Conservation (phyloP, 2,113 vertebrate genomes). For the Lichenostomus cassidix region DNA sequence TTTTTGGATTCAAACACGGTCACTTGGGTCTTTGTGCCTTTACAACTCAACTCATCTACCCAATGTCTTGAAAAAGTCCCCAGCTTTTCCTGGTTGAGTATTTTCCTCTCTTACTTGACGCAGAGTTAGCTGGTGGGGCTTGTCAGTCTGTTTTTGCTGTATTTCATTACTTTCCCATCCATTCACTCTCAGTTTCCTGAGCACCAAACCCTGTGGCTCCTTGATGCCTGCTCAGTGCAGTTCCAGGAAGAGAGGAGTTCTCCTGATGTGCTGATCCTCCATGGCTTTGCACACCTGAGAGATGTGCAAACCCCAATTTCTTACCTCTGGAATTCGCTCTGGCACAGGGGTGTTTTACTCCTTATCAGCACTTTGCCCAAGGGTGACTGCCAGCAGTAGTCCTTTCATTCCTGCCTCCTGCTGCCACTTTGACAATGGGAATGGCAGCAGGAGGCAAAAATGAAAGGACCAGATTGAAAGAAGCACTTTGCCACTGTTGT, state of each 20-base stretch:
- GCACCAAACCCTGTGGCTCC: neutral
- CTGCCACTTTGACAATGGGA: conserved; percentile 58
- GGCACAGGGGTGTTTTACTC: neutral
- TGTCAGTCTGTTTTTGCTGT: rapidly evolving
- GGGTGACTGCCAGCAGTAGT: conserved; percentile 31
- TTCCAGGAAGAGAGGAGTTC: neutral
- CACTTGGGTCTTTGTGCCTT: neutral
- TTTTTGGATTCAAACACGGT: neutral
- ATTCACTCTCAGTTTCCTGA: neutral
- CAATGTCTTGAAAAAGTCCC: neutral
- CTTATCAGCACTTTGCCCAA: conserved; percentile 46
- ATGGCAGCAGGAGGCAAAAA: conserved; percentile 57
- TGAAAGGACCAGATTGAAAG: conserved; percentile 63
- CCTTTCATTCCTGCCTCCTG: conserved; percentile 54
- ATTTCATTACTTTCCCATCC: neutral
- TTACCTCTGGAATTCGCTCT: neutral
- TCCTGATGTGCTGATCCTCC: neutral
- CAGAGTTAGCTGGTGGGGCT: neutral
- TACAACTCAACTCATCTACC: neutral
- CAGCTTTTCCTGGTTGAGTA: neutral
- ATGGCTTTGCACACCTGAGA: neutral
- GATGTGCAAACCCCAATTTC: neutral
- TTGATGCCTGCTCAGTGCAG: neutral
- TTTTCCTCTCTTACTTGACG: neutral
- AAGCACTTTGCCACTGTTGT: conserved; percentile 65